These are phyloP conservation scores for Phengaris alcon DNA, from an alignment of 2,888 invertebrate genomes.

Conservation along the genomic window DNA sequence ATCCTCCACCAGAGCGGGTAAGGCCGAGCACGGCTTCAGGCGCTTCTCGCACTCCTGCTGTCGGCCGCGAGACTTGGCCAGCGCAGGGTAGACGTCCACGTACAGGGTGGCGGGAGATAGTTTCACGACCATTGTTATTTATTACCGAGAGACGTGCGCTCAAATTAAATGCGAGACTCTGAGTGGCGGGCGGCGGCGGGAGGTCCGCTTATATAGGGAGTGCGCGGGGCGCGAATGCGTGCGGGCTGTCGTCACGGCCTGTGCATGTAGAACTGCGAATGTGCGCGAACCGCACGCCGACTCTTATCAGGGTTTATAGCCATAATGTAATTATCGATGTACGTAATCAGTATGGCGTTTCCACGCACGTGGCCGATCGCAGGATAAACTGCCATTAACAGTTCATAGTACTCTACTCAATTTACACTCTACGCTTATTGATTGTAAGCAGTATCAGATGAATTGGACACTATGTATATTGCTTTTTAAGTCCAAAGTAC, in stretches of 20 bases:
- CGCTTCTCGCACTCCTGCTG: constrained; percentile 44
- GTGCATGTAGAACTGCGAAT: constrained; percentile 37
- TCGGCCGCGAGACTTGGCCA: constrained; percentile 43
- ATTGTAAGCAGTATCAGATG: background rate
- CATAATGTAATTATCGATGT: background rate
- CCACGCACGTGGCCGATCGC: constrained; percentile 22
- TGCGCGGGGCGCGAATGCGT: constrained; percentile 36
- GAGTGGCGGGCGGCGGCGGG: constrained; percentile 42
- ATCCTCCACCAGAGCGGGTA: constrained; percentile 47
- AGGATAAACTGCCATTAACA: constrained; percentile 11
- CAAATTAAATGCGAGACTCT: constrained; percentile 40
- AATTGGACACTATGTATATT: background rate
- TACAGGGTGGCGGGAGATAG: constrained; percentile 44
- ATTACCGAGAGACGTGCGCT: constrained; percentile 36
- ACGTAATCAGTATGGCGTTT: constrained; percentile 18
- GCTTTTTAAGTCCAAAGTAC: too few species aligned
- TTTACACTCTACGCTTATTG: background rate
- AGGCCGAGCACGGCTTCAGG: constrained; percentile 40
- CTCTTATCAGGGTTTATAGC: constrained; percentile 39
- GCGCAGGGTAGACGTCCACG: constrained; percentile 46
- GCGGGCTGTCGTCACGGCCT: constrained; percentile 37
- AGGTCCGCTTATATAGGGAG: constrained; percentile 43
- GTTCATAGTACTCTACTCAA: background rate
- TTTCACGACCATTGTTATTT: constrained; percentile 46
- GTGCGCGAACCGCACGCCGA: constrained; percentile 40